Conservation (phyloP, 2,797 vertebrate genomes). For the Schizopygopsis malacanthus region DNA sequence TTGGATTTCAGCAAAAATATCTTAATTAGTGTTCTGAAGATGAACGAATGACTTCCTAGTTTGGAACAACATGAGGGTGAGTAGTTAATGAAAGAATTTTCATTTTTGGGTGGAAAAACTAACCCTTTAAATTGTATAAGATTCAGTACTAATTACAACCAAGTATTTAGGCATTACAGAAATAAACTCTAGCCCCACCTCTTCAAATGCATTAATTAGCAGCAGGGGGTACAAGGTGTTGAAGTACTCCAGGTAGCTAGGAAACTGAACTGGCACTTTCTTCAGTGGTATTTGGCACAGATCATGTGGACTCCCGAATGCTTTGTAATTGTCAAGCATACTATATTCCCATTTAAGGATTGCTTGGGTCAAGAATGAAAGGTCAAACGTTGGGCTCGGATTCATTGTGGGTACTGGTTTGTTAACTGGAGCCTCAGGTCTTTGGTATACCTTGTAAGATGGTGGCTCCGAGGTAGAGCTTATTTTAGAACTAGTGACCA, state of each 20-base stretch:
- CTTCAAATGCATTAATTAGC: slow-evolving; percentile 85
- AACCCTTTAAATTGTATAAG: neutral
- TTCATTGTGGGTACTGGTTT: neutral
- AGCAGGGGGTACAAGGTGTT: slow-evolving; percentile 81
- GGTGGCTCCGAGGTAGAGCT: slow-evolving; percentile 28
- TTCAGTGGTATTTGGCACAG: slow-evolving; percentile 74
- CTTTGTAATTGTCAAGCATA: slow-evolving; percentile 74
- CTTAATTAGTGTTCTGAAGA: neutral
- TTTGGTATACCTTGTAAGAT: slow-evolving; percentile 55
- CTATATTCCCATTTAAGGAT: slow-evolving; percentile 81
- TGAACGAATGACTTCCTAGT: neutral
- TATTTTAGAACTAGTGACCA: neutral
- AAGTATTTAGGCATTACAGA: neutral
- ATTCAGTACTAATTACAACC: neutral
- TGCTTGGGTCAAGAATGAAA: slow-evolving; percentile 71
- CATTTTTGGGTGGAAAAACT: neutral
- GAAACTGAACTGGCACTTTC: slow-evolving; percentile 77
- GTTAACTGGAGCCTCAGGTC: slow-evolving; percentile 51
- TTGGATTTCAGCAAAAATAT: neutral
- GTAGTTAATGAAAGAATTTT: neutral
- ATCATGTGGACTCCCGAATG: slow-evolving; percentile 73
- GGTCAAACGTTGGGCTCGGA: slow-evolving; percentile 55
- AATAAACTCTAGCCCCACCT: slow-evolving; percentile 70
- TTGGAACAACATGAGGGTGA: no score
- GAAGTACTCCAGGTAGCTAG: slow-evolving; percentile 79